Evolutionary conservation across 2,113 vertebrate genomes (phyloP).

Genomic region (Lutjanus erythropterus): DNA sequence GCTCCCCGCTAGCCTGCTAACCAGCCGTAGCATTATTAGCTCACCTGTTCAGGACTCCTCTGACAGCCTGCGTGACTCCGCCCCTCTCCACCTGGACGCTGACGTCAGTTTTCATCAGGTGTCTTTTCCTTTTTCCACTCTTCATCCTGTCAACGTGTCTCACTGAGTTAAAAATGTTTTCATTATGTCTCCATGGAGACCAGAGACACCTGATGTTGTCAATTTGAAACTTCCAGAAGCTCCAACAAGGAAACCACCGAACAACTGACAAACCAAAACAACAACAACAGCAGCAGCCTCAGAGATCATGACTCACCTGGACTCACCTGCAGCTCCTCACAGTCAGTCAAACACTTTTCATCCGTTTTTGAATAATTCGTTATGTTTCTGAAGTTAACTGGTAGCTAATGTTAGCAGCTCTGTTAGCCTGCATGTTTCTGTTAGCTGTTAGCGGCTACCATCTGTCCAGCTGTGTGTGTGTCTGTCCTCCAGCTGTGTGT

Average conservation of each 20-base stretch:
- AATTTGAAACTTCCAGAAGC: background rate
- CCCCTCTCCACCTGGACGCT: constrained; percentile 40
- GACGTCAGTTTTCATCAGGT: background rate
- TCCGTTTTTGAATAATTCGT: background rate
- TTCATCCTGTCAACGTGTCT: background rate
- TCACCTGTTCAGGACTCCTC: constrained; percentile 42
- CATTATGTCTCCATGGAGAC: background rate
- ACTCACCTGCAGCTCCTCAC: background rate
- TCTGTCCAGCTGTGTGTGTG: too few relatives aligned
- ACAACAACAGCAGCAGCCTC: too few relatives aligned
- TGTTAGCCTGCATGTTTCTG: background rate
- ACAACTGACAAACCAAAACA: background rate
- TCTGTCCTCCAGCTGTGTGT: too few relatives aligned
- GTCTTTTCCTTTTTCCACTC: background rate
- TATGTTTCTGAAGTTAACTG: background rate
- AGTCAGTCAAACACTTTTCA: background rate
- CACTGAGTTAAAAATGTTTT: background rate
- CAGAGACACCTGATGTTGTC: background rate
- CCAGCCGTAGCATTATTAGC: background rate
- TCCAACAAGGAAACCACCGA: background rate
- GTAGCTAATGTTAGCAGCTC: background rate
- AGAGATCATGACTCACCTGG: constrained; percentile 25
- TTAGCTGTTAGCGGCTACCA: background rate
- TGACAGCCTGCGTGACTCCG: constrained; percentile 15
- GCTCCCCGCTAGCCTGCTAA: background rate